Evolutionary conservation across 1,140 invertebrate genomes (phyloP), one percentile per base, ranked within the genome.

Genomic region (Drosophila bocki): DNA sequence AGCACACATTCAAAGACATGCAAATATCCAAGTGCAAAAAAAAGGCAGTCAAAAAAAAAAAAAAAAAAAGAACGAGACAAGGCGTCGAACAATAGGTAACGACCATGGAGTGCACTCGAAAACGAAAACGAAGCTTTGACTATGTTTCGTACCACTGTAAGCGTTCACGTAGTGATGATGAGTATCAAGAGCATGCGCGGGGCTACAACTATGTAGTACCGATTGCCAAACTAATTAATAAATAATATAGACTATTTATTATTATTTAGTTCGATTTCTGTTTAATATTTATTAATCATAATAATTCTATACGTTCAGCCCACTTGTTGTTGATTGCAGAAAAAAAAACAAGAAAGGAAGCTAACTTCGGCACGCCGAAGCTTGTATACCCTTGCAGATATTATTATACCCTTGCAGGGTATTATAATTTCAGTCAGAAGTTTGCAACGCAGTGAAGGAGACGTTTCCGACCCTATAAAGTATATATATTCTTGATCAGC

Each of bases 1-100:
- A 77, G 22, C 41, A 37, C 47, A 76, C 65, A 82, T 68, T 63
- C 67, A 67, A 35, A 37, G 12, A 29, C 37, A 35, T 41, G 12
- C 15, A 13, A 50, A 71, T 59, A 60, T 51, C 53, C 44, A n/a
- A 35, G 48, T 26, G 17, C 22, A 19, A 26, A 8, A 1, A 29
- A 19, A 7, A 41, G 26, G 6, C 26, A 29, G 26, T 29, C 26
- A 5, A 29, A 44, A 42, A n/a, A 19, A 1, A 32, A 19, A 50
- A 7, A 11, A 1, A 11, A 29, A 9, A 9, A 7, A 32, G 48
- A 15, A 26, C 9, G 12, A 29, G 26, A 6, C 6, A 29, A 29
- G 26, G n/a, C 8, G n/a, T 3, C n/a, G 8, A 42, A n/a, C 7
- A 5, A 60, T 29, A 5, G 56, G 39, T 61, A 45, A 61, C 57